Conservation (phyloP, 2,113 vertebrate species). For the Limanda limanda region DNA sequence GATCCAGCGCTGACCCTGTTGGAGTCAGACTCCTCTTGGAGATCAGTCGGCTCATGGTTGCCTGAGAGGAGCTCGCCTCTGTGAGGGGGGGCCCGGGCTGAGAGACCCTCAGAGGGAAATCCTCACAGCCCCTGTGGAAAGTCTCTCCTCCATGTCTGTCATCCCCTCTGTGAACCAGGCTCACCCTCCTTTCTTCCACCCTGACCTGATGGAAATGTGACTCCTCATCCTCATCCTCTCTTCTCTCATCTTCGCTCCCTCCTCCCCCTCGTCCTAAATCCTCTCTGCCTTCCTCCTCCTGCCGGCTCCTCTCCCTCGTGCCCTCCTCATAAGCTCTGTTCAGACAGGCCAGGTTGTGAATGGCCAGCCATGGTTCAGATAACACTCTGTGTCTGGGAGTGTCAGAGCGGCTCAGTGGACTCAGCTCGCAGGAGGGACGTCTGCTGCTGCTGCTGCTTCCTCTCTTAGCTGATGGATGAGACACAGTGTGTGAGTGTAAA, state of each 20-base stretch:
- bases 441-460: constrained; percentile 32
- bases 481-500: not conserved
- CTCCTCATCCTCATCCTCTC: constrained; percentile 33
- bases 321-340: constrained; percentile 65
- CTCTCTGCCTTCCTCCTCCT: constrained; percentile 37
- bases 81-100: constrained; percentile 39
- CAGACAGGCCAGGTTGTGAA: constrained; percentile 72
- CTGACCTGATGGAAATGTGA: constrained; percentile 2
- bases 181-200: constrained; percentile 8
- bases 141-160: constrained; percentile 4
- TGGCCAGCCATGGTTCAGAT: constrained; percentile 76
- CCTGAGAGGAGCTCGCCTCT: constrained; percentile 24
- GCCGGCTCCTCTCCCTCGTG: constrained; percentile 13
- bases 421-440: constrained; percentile 33
- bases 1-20: constrained; percentile 2
- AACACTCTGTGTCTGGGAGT: constrained; percentile 51
- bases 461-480: constrained; percentile 26
- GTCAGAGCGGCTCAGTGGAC: constrained; percentile 3
- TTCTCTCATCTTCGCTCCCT: not conserved
- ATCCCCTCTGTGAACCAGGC: constrained; percentile 11
- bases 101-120: constrained; percentile 14
- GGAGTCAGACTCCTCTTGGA: not conserved
- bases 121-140: constrained; percentile 4
- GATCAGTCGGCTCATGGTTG: not conserved
- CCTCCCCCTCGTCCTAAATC: not conserved